Evolutionary conservation across 2,888 invertebrate species (phyloP).

Genomic region (Chydorus sphaericus): DNA sequence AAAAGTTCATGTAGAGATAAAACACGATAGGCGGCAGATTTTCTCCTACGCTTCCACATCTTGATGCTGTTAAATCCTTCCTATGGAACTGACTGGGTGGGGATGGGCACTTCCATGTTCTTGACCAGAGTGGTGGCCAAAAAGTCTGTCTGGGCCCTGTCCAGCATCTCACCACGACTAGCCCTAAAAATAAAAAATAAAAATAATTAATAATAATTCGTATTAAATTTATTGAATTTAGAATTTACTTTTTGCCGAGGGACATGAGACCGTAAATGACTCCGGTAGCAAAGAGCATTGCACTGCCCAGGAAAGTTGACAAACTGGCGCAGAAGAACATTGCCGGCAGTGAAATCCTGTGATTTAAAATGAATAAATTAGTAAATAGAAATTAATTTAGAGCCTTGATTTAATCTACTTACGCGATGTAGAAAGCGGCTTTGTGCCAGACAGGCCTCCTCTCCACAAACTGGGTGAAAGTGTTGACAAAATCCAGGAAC

Average conservation of each 20-base stretch:
- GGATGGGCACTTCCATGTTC: constrained; percentile 12
- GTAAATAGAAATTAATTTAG: neutral
- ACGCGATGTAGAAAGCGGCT: constrained; percentile 71
- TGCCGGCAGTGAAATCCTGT: constrained; percentile 63
- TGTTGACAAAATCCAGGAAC: constrained; percentile 87
- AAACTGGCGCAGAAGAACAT: constrained; percentile 60
- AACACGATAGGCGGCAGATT: too few species aligned
- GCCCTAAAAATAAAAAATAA: constrained; percentile 8
- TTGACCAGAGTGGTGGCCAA: constrained; percentile 7
- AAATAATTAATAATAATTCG: neutral
- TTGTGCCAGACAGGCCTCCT: constrained; percentile 76
- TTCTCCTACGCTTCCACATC: too few species aligned
- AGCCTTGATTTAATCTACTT: constrained; percentile 32
- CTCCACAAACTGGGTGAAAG: constrained; percentile 63
- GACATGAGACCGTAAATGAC: constrained; percentile 87
- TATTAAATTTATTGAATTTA: constrained; percentile 2
- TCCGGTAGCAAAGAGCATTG: constrained; percentile 75
- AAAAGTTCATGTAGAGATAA: too few species aligned
- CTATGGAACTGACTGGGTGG: constrained; percentile 6
- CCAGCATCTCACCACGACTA: constrained; percentile 11
- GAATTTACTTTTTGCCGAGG: constrained; percentile 76
- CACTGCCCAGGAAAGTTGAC: constrained; percentile 70
- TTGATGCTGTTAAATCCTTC: too few species aligned
- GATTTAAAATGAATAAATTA: constrained; percentile 20
- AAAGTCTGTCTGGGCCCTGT: constrained; percentile 4